These are phyloP conservation scores for Microcebus murinus DNA, from an alignment of 2,113 vertebrate genomes.

Conservation along the genomic window DNA sequence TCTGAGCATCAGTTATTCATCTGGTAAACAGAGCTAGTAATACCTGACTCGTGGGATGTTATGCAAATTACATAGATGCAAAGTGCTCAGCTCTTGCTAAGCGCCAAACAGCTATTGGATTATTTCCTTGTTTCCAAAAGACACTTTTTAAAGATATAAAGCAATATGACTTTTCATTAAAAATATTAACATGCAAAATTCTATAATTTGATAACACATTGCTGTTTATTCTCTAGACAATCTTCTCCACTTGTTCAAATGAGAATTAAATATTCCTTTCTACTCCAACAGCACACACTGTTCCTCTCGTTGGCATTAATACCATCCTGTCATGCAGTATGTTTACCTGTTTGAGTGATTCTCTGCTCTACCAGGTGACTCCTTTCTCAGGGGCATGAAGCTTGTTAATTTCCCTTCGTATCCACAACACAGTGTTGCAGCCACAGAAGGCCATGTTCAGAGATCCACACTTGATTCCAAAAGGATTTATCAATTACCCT, in stretches of 20 bases:
- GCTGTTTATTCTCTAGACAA: background rate
- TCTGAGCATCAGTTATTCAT: background rate
- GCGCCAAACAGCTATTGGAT: background rate
- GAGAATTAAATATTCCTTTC: background rate
- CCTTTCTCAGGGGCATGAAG: background rate
- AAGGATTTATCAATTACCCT: background rate
- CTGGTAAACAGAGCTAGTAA: background rate
- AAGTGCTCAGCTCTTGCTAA: background rate
- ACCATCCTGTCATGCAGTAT: background rate
- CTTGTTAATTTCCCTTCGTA: background rate
- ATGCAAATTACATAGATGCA: background rate
- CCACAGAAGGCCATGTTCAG: background rate
- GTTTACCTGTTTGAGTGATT: background rate
- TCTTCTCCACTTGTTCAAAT: background rate
- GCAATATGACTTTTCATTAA: background rate
- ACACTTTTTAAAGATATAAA: background rate
- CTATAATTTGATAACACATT: background rate
- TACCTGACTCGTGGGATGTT: background rate
- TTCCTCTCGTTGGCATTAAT: no score
- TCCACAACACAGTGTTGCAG: background rate
- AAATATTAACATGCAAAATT: background rate
- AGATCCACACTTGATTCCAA: background rate
- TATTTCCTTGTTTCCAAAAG: background rate
- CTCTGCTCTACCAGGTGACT: background rate
- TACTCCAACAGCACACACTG: background rate